A percentile compares a stretch with the other conserved stretches of the same genome.
Evolutionary conservation across 2,797 vertebrate genomes (phyloP).

Genomic region (Loriculus beryllinus): DNA sequence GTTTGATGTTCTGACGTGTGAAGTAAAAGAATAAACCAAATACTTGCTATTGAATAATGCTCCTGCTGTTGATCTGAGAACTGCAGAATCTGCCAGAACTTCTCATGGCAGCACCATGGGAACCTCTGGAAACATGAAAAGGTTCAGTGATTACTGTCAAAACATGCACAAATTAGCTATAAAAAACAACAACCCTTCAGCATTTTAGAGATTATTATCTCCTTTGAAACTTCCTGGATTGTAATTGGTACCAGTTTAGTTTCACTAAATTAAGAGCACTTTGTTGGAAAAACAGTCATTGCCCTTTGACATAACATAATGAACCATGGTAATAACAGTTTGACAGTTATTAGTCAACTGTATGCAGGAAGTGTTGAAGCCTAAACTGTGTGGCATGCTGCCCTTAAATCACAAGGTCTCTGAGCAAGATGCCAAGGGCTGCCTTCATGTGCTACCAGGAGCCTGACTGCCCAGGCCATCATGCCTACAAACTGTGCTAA

Average conservation of each 20-base stretch:
- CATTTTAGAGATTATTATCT: not conserved
- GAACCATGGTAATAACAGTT: not conserved
- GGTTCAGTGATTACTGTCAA: not conserved
- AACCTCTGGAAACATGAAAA: not conserved
- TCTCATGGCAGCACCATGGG: not conserved
- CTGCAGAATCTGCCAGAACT: not conserved
- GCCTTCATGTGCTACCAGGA: rapidly evolving
- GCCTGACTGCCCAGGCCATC: not conserved
- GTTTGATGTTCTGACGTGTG: not conserved
- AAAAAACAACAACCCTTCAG: not conserved
- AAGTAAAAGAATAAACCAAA: not conserved
- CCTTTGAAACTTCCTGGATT: not conserved
- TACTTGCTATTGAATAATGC: not conserved
- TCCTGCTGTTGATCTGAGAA: not conserved
- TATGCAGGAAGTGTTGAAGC: not conserved
- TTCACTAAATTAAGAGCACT: not conserved
- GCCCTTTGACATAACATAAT: not conserved
- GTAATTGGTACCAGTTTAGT: not conserved
- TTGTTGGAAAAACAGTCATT: not conserved
- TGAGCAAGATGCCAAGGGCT: not conserved
- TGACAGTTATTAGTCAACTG: not conserved
- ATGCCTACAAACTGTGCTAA: not conserved
- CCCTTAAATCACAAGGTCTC: not conserved
- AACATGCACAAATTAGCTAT: not conserved
- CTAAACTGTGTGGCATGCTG: not conserved